These are phyloP conservation scores for Baccha elongata DNA, from an alignment of 2,888 invertebrate genomes.

Conservation along the genomic window DNA sequence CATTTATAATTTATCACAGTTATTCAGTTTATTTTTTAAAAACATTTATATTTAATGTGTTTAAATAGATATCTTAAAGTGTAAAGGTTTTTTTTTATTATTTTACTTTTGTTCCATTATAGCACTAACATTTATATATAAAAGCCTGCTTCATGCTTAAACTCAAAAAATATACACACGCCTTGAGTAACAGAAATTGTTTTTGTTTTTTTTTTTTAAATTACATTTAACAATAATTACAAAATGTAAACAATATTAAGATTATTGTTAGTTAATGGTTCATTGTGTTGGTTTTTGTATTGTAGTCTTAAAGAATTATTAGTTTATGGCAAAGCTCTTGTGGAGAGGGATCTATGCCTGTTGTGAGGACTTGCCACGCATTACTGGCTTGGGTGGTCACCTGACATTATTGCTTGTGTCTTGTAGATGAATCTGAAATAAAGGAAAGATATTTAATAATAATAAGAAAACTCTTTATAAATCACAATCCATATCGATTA, in stretches of 20 bases:
- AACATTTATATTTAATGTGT: slow-evolving; percentile 65
- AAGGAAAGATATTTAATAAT: neutral
- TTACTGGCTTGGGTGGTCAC: slow-evolving; percentile 63
- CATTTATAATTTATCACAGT: slow-evolving; percentile 74
- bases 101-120: slow-evolving; percentile 32
- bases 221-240: slow-evolving; percentile 50
- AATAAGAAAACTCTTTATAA: neutral
- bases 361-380: slow-evolving; percentile 60
- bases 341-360: slow-evolving; percentile 58
- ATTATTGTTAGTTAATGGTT: slow-evolving; percentile 61
- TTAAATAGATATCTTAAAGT: slow-evolving; percentile 42
- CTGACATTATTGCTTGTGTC: slow-evolving; percentile 58
- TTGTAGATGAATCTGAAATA: slow-evolving; percentile 56
- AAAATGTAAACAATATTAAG: slow-evolving; percentile 64
- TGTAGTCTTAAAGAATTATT: slow-evolving; percentile 42
- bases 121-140: slow-evolving; percentile 68
- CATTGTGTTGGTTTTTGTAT: slow-evolving; percentile 37
- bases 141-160: slow-evolving; percentile 68
- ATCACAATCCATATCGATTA: neutral
- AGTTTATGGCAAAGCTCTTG: slow-evolving; percentile 67
- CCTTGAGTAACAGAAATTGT: slow-evolving; percentile 30
- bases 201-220: slow-evolving; percentile 15
- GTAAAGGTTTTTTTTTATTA: slow-evolving; percentile 36
- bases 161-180: slow-evolving; percentile 69
- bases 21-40: slow-evolving; percentile 68